A percentile compares a stretch with the other conserved stretches of the same genome.
phyloP scores from a whole-genome alignment of 2,797 vertebrate species.

The Acanthornis magna region DNA sequence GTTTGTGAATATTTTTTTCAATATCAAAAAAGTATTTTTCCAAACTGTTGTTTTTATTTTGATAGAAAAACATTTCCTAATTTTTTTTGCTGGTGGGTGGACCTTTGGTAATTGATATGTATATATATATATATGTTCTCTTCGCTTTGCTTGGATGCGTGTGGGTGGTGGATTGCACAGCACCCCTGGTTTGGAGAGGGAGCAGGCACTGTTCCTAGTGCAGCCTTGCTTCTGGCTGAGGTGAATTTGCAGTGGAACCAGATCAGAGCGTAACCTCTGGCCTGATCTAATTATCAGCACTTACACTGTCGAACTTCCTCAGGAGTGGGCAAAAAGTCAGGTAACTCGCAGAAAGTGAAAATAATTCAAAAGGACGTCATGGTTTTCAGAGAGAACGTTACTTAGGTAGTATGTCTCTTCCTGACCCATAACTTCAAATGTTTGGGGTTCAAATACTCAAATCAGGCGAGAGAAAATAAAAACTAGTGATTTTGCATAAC shows the following conservation, averaged over 20 bases:
- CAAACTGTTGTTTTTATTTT: not conserved
- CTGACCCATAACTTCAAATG: not conserved
- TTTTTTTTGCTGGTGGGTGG: not conserved
- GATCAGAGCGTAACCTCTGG: slow-evolving; percentile 18
- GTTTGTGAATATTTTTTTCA: not conserved
- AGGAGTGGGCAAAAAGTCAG: slow-evolving; percentile 24
- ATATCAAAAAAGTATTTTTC: not conserved
- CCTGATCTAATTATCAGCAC: not conserved
- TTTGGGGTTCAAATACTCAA: not conserved
- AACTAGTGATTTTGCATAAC: not conserved
- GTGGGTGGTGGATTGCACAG: not conserved
- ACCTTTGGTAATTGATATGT: not conserved
- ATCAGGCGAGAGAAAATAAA: not conserved
- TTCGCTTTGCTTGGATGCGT: not conserved
- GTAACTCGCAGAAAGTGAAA: not conserved
- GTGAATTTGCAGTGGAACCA: not conserved
- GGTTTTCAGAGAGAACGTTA: not conserved
- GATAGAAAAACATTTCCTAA: not conserved
- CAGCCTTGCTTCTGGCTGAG: not conserved
- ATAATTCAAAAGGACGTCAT: not conserved
- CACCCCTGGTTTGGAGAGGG: not conserved
- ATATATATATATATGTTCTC: fast-evolving
- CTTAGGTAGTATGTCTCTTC: not conserved
- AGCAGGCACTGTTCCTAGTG: not conserved
- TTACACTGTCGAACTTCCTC: not conserved